Conservation (phyloP, 2,797 vertebrate species). For the Siniperca scherzeri region DNA sequence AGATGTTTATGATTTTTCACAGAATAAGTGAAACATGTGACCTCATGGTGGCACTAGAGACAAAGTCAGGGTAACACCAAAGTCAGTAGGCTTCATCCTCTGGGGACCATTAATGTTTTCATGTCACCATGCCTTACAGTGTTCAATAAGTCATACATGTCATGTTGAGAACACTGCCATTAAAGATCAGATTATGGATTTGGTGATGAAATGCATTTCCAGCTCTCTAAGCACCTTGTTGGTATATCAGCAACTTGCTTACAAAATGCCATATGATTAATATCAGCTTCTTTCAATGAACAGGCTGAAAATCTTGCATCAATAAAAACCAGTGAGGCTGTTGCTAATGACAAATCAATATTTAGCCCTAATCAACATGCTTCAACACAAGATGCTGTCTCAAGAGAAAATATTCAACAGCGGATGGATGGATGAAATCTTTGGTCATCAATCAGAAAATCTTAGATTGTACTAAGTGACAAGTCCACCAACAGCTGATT, state of each 20-base stretch:
- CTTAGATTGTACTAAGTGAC: too few species aligned
- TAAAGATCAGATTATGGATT: not conserved
- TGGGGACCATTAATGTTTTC: not conserved
- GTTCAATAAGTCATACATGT: not conserved
- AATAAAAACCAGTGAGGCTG: not conserved
- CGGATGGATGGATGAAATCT: not conserved
- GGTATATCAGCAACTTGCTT: not conserved
- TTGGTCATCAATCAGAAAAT: not conserved
- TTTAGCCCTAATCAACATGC: not conserved
- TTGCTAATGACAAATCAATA: not conserved
- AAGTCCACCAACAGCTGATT: too few species aligned
- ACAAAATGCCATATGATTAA: not conserved
- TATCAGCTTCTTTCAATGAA: not conserved
- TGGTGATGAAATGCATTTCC: not conserved
- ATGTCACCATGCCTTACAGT: not conserved
- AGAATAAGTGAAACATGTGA: not conserved
- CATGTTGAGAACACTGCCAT: not conserved
- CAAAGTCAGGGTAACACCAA: not conserved
- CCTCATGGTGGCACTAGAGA: not conserved
- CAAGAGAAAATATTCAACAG: not conserved
- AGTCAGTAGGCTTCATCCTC: not conserved
- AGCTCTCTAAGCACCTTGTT: not conserved
- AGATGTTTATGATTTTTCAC: not conserved
- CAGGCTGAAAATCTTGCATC: not conserved
- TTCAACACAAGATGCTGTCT: not conserved